phyloP scores from a whole-genome alignment of 2,888 invertebrate genomes.

The Eristalis tenax region DNA sequence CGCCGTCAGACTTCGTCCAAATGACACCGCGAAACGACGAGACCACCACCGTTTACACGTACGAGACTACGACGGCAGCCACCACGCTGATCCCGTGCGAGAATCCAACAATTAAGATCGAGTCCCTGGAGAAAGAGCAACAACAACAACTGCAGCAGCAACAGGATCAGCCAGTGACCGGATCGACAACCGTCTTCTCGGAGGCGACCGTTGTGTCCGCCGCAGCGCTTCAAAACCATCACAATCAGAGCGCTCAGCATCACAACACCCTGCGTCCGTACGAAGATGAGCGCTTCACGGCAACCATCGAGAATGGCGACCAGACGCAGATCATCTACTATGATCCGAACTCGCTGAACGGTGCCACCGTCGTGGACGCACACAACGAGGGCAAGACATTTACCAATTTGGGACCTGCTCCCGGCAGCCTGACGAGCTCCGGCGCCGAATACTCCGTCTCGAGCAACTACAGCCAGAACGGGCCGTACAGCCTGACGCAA shows the following conservation, averaged over 20 bases:
- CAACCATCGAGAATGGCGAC: conserved; percentile 74
- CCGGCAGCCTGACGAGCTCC: conserved; percentile 19
- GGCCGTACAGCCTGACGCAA: conserved; percentile 76
- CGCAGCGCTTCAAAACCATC: conserved; percentile 73
- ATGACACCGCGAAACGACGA: conserved; percentile 78
- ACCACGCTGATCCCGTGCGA: conserved; percentile 77
- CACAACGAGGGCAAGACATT: conserved; percentile 79
- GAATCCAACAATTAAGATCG: conserved; percentile 78
- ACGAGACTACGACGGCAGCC: conserved; percentile 66
- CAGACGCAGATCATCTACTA: conserved; percentile 75
- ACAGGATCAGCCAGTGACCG: conserved; percentile 67
- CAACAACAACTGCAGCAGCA: conserved; percentile 73
- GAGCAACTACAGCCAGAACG: conserved; percentile 75
- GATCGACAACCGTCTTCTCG: conserved; percentile 55
- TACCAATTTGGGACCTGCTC: conserved; percentile 78
- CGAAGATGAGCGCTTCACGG: conserved; percentile 74
- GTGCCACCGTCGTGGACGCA: conserved; percentile 75
- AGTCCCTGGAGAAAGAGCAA: conserved; percentile 78
- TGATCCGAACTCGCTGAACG: conserved; percentile 73
- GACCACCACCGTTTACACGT: conserved; percentile 75
- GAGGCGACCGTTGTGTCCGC: conserved; percentile 77
- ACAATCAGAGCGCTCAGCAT: conserved; percentile 50
- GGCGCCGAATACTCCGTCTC: conserved; percentile 73
- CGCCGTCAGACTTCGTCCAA: conserved; percentile 77
- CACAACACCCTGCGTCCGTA: conserved; percentile 72